Conservation (phyloP, 2,888 invertebrate species). For the Pediacus dermestoides region DNA sequence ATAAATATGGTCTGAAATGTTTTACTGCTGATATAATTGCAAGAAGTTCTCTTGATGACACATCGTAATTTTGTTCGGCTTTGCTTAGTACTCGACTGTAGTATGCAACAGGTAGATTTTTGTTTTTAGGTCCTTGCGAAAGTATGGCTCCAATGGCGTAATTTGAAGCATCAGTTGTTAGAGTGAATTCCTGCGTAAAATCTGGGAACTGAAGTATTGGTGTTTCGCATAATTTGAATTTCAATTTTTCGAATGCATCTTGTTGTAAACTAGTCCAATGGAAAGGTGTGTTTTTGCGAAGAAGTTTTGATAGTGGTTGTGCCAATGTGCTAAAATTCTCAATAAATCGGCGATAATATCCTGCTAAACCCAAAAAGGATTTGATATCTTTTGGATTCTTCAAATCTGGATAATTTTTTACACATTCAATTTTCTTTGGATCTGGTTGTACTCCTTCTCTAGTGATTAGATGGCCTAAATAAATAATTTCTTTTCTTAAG, state of each 20-base stretch:
- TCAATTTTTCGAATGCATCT: slow-evolving; percentile 25
- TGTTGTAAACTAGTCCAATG: slow-evolving; percentile 20
- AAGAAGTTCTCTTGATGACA: slow-evolving; percentile 1
- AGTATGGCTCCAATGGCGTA: slow-evolving; percentile 32
- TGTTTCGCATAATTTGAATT: slow-evolving; percentile 16
- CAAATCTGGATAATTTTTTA: slow-evolving; percentile 19
- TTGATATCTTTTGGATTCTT: slow-evolving; percentile 23
- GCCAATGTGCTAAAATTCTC: slow-evolving; percentile 21
- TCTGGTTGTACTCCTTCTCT: slow-evolving; percentile 25
- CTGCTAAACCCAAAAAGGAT: slow-evolving; percentile 25
- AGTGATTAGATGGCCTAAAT: slow-evolving; percentile 24
- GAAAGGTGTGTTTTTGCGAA: slow-evolving; percentile 18
- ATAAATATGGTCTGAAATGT: slow-evolving; percentile 4
- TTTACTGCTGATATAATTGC: slow-evolving; percentile 1
- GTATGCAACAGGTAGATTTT: slow-evolving; percentile 3
- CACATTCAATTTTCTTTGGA: slow-evolving; percentile 16
- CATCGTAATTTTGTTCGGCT: slow-evolving; percentile 6
- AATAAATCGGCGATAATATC: slow-evolving; percentile 23
- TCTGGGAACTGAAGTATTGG: slow-evolving; percentile 34
- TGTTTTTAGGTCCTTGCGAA: slow-evolving; percentile 24
- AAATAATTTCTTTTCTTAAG: slow-evolving; percentile 22
- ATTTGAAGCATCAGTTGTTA: slow-evolving; percentile 35
- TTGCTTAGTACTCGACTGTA: slow-evolving; percentile 1
- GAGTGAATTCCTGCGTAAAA: slow-evolving; percentile 29
- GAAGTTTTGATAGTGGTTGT: slow-evolving; percentile 21